Percentiles rank a stretch among this genome's conserved stretches.
These are phyloP conservation scores for Amiota communis DNA, from an alignment of 2,888 invertebrate genomes.

Conservation along the genomic window DNA sequence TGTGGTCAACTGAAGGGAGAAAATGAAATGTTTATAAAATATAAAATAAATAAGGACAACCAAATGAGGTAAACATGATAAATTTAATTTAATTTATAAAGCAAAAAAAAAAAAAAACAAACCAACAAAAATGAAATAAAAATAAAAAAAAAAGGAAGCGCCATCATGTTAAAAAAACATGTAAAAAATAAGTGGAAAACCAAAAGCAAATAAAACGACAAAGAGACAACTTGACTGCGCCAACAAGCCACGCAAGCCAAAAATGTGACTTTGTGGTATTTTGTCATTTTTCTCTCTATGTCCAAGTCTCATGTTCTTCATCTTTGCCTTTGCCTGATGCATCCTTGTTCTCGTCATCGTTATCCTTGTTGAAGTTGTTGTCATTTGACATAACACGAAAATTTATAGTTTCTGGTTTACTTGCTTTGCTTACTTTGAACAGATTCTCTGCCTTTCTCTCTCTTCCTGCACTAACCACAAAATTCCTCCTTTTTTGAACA, in stretches of 20 bases:
- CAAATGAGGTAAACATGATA: too few species aligned
- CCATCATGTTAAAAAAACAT: too few species aligned
- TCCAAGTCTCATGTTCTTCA: background rate
- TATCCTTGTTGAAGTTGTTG: constrained; percentile 4
- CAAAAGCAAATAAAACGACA: constrained; percentile 4
- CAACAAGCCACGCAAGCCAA: background rate
- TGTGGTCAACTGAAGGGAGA: too few species aligned
- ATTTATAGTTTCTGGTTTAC: constrained; percentile 25
- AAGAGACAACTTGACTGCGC: background rate
- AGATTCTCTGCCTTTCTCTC: too few species aligned
- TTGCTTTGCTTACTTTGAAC: background rate
- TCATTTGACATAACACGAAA: constrained; percentile 12
- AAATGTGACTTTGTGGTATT: constrained; percentile 15
- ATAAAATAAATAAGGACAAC: too few species aligned
- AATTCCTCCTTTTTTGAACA: background rate
- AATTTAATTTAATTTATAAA: too few species aligned
- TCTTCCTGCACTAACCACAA: background rate
- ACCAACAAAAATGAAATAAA: too few species aligned
- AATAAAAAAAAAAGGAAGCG: too few species aligned
- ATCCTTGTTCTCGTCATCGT: background rate
- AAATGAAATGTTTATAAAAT: too few species aligned
- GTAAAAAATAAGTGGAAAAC: background rate
- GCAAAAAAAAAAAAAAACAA: too few species aligned
- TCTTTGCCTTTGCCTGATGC: background rate
- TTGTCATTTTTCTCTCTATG: background rate